Percentiles rank a stretch among this genome's conserved stretches.
Evolutionary conservation across 2,888 invertebrate species (phyloP).

Genomic region (Theristus sp.): DNA sequence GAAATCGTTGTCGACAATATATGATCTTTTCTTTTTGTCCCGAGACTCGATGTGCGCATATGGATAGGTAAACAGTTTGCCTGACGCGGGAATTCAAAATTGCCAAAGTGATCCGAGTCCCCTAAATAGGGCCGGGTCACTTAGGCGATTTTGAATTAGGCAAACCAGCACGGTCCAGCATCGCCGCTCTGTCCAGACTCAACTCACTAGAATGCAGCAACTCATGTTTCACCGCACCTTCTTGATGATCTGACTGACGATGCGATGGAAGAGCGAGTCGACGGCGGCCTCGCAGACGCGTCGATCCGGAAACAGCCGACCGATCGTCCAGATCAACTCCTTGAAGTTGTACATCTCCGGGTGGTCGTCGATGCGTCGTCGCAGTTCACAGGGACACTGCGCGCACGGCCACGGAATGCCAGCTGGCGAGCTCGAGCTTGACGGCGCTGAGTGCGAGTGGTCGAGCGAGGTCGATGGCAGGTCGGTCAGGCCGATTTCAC

Average conservation of each 20-base stretch:
- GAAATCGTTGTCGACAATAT: not conserved
- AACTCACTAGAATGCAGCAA: no score
- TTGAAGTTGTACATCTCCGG: not conserved
- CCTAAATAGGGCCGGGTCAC: no score
- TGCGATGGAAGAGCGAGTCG: not conserved
- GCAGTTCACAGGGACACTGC: not conserved
- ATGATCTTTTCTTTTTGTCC: not conserved
- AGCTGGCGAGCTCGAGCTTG: not conserved
- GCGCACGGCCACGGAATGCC: not conserved
- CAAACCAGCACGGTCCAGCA: no score
- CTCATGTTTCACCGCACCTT: not conserved
- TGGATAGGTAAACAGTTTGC: no score
- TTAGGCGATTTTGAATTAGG: no score
- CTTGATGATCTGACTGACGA: not conserved
- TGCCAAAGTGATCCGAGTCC: no score
- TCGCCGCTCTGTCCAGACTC: no score
- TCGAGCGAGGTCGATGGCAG: not conserved
- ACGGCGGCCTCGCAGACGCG: not conserved
- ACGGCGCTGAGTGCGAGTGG: not conserved
- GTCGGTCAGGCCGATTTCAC: not conserved
- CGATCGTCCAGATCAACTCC: not conserved
- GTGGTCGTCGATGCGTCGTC: not conserved
- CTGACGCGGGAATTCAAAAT: no score
- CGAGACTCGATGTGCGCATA: no score
- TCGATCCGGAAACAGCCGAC: not conserved